Percentiles rank a stretch among this genome's conserved stretches.
Evolutionary conservation across 2,797 vertebrate species (phyloP).

Genomic region (Phoebastria nigripes): DNA sequence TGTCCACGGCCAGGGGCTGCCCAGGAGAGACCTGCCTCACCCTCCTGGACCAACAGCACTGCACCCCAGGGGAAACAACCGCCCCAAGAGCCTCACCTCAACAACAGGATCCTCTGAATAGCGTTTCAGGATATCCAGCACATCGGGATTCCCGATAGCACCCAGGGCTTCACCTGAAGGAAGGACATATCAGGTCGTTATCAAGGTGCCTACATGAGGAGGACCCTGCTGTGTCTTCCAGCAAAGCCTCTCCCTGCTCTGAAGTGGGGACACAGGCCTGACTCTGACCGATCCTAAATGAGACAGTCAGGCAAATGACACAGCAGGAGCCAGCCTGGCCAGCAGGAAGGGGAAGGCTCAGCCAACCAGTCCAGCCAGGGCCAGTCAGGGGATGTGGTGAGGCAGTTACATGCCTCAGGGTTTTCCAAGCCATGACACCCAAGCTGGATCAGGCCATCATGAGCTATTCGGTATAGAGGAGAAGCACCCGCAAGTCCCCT

Average conservation of each 20-base stretch:
- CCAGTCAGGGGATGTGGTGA: not conserved
- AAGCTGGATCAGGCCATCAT: rapidly evolving
- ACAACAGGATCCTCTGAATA: constrained; percentile 85
- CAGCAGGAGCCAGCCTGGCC: rapidly evolving
- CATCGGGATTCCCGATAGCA: constrained; percentile 85
- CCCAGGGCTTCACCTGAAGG: constrained; percentile 90
- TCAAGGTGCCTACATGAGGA: rapidly evolving
- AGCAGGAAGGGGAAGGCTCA: not conserved
- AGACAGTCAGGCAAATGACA: not conserved
- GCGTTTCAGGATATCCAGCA: constrained; percentile 83
- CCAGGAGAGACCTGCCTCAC: not conserved
- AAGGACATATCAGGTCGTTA: not conserved
- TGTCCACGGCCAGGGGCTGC: too few relatives aligned
- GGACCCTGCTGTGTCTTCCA: not conserved
- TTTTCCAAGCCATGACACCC: not conserved
- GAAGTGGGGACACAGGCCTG: not conserved
- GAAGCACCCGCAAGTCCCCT: not conserved
- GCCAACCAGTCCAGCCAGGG: not conserved
- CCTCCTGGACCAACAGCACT: not conserved
- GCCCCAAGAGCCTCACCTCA: constrained; percentile 78
- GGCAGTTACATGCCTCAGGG: rapidly evolving
- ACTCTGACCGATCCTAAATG: rapidly evolving
- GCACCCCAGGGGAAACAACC: not conserved
- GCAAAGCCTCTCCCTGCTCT: not conserved
- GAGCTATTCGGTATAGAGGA: rapidly evolving